Evolutionary conservation across 2,113 vertebrate species (phyloP), one percentile per base, ranked within the genome.

Genomic region (Parotia lawesii): DNA sequence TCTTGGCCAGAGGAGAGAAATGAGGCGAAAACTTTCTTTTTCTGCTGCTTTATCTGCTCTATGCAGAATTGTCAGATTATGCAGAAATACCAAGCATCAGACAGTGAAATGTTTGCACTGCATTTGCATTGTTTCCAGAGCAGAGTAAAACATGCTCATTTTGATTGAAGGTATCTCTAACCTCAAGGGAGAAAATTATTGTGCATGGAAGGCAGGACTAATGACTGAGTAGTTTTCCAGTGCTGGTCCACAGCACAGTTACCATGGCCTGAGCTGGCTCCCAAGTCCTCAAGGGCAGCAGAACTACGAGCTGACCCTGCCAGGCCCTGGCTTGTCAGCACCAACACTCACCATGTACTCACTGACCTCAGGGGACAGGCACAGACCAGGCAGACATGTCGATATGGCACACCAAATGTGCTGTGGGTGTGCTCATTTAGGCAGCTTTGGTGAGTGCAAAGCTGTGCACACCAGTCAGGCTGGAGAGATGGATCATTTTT

Each of bases 401-500:
- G 0, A 0, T 2, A 2, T 0, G 3, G 25, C 33, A 31, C 83
- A 31, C 3, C 1, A 0, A 51, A 5, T 0, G 0, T 6, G 51
- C 1, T 22, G 1, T 10, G 61, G 20, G 7, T 20, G n/a, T n/a
- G 45, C 5, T 27, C 22, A 8, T 9, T 3, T 11, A 16, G 40
- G 53, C 76, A 51, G 64, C 44, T 28, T 6, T 2, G 23, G 35
- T 8, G 35, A 78, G 15, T 1, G 15, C 19, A 17, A 24, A 24
- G 25, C 61, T 24, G 13, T 22, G 45, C 17, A 1, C 7, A 19
- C 9, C 3, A 3, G 24, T 5, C 38, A 44, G 54, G 28, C 15
- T 47, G 18, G 3, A 69, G 44, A 6, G 29, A 33, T 3, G 45
- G 48, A 66, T 22, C 24, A 2, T 7, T 61, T 10, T 14, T n/a